phyloP scores from a whole-genome alignment of 2,113 vertebrate species.

The Eubucco bourcierii region DNA sequence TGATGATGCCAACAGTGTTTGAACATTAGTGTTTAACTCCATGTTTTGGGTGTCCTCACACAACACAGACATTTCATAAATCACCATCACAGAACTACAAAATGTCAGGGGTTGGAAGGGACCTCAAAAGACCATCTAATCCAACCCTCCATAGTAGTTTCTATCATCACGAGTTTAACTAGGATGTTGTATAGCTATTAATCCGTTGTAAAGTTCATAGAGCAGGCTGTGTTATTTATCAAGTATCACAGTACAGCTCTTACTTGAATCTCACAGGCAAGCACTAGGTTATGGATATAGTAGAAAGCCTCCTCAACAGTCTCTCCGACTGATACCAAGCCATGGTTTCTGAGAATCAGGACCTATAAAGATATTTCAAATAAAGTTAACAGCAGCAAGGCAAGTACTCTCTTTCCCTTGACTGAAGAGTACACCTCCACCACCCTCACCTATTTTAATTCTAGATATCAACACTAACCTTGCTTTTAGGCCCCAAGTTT shows the following conservation, averaged over 20 bases:
- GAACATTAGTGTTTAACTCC: neutral
- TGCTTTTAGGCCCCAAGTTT: constrained; percentile 92
- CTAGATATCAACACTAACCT: constrained; percentile 77
- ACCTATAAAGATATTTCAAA: constrained; percentile 77
- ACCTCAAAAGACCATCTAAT: no score
- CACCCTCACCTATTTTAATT: neutral
- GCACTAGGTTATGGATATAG: constrained; percentile 93
- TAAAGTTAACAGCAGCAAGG: neutral
- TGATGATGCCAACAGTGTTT: neutral
- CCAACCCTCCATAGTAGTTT: neutral
- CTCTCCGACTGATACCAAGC: constrained; percentile 91
- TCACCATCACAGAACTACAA: neutral
- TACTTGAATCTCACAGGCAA: constrained; percentile 98
- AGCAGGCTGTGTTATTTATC: neutral
- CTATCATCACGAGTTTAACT: neutral
- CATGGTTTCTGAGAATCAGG: constrained; percentile 95
- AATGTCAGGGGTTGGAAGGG: no score
- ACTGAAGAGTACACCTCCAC: neutral
- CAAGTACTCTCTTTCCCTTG: neutral
- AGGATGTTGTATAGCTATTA: neutral
- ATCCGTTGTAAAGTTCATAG: neutral
- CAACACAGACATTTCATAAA: neutral
- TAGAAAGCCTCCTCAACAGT: constrained; percentile 97
- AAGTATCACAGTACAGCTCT: neutral
- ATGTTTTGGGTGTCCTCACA: neutral